Conservation (phyloP, 2,888 invertebrate genomes). For the Heteromyza rotundicornis region DNA sequence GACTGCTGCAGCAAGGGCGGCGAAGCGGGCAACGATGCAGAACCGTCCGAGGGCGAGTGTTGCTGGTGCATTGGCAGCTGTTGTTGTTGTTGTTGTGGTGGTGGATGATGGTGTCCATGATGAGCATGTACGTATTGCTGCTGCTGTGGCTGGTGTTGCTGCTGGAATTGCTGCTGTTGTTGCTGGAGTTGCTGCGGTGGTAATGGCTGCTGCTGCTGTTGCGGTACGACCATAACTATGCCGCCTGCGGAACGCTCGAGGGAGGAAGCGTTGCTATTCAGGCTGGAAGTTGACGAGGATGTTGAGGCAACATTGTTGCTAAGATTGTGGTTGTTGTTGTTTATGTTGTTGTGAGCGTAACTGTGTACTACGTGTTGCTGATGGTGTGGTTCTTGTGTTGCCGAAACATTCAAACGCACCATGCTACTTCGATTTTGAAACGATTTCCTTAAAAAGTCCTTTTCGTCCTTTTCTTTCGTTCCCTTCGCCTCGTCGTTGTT, state of each 20-base stretch:
- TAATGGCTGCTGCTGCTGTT: slow-evolving; percentile 29
- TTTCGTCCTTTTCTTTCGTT: too few species aligned
- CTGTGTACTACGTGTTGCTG: slow-evolving; percentile 20
- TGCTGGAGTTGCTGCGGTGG: slow-evolving; percentile 28
- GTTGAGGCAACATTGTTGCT: slow-evolving; percentile 37
- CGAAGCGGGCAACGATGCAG: slow-evolving; percentile 53
- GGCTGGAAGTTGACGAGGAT: slow-evolving; percentile 44
- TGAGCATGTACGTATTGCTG: slow-evolving; percentile 30
- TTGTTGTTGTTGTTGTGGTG: slow-evolving; percentile 32
- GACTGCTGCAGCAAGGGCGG: slow-evolving; percentile 58
- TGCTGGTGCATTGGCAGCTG: slow-evolving; percentile 41
- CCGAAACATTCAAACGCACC: slow-evolving; percentile 60
- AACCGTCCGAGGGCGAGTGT: slow-evolving; percentile 53
- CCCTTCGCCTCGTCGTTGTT: background rate
- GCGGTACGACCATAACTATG: slow-evolving; percentile 47
- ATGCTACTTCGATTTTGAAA: slow-evolving; percentile 42
- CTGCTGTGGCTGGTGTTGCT: slow-evolving; percentile 29
- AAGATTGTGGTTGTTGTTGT: slow-evolving; percentile 17
- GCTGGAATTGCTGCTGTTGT: slow-evolving; percentile 26
- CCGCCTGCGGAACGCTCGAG: slow-evolving; percentile 36
- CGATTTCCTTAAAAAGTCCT: background rate
- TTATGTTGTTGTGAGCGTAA: slow-evolving; percentile 34
- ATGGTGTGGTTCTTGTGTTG: slow-evolving; percentile 45
- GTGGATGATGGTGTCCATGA: slow-evolving; percentile 27
- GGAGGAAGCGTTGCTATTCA: slow-evolving; percentile 41